A percentile compares a stretch with the other conserved stretches of the same genome.
Conservation (phyloP, 1,140 invertebrate species). For the Cotesia vestalis region DNA sequence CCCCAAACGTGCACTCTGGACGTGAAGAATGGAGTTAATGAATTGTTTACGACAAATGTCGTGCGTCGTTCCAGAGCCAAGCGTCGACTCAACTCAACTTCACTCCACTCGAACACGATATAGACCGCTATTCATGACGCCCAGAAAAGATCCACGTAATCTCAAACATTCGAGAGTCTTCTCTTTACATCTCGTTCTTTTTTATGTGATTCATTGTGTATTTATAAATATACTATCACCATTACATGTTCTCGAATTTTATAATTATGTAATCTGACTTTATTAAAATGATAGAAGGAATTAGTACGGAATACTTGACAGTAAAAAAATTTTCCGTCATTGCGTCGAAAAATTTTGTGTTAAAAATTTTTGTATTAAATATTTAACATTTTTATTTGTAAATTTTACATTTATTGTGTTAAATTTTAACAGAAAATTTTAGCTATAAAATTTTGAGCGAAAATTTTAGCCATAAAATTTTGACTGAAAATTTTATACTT, state of each 20-base stretch:
- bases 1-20: slow-evolving; percentile 31
- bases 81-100: slow-evolving; percentile 20
- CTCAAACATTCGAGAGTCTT: neutral
- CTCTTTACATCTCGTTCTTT: neutral
- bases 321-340: too few species aligned
- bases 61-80: slow-evolving; percentile 20
- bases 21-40: slow-evolving; percentile 37
- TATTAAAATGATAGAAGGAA: too few species aligned
- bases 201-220: neutral
- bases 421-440: too few species aligned
- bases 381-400: too few species aligned
- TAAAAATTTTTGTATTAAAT: too few species aligned
- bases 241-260: neutral
- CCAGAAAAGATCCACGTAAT: slow-evolving; percentile 15
- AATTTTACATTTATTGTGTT: neutral
- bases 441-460: too few species aligned
- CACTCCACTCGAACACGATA: neutral
- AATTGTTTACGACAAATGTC: slow-evolving; percentile 37
- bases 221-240: neutral
- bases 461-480: too few species aligned
- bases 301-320: too few species aligned
- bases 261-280: neutral
- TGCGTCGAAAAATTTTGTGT: too few species aligned
- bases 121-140: slow-evolving; percentile 36
- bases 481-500: too few species aligned